Evolutionary conservation across 2,113 vertebrate genomes (phyloP).

Genomic region (Aramus guarauna): DNA sequence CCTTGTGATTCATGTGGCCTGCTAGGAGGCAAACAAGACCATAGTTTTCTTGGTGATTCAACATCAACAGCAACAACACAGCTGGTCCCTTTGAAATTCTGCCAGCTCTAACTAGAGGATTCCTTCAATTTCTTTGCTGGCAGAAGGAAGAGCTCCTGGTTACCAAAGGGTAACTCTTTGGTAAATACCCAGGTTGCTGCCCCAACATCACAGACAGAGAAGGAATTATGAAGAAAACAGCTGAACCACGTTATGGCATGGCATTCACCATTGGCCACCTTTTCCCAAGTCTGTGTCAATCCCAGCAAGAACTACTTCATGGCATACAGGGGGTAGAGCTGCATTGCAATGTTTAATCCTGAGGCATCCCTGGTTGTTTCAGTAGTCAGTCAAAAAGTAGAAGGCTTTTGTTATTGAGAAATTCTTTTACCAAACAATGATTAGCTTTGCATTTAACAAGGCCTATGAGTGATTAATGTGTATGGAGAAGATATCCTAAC

Average conservation of each 20-base stretch:
- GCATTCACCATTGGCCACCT: neutral
- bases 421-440: no score
- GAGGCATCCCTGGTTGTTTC: neutral
- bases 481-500: no score
- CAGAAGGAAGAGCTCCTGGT: constrained; percentile 22
- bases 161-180: neutral
- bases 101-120: neutral
- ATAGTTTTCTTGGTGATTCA: neutral
- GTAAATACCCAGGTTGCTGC: neutral
- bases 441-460: no score
- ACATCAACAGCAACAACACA: neutral
- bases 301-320: neutral
- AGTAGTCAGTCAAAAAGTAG: neutral
- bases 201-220: neutral
- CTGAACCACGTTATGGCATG: neutral
- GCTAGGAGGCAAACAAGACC: neutral
- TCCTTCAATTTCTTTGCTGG: neutral
- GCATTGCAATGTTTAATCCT: constrained; percentile 8
- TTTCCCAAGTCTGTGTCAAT: neutral
- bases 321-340: neutral
- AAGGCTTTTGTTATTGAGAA: neutral
- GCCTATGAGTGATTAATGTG: no score
- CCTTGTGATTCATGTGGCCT: neutral
- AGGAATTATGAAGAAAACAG: neutral
- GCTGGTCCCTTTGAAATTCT: neutral